These are phyloP conservation scores for Threskiornis aethiopicus DNA, from an alignment of 2,797 vertebrate genomes.

Conservation along the genomic window DNA sequence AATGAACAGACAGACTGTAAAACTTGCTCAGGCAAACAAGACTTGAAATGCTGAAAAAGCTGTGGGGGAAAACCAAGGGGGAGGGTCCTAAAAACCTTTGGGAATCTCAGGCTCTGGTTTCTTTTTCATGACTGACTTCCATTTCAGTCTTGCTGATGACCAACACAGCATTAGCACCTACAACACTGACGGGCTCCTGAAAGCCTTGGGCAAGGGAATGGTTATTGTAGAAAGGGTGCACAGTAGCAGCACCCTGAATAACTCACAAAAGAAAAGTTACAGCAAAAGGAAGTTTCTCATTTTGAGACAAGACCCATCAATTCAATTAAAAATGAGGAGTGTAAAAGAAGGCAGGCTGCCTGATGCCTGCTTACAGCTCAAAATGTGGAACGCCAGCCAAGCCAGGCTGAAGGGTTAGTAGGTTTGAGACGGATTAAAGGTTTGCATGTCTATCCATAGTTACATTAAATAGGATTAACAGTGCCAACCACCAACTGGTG, in stretches of 20 bases:
- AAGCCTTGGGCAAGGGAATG: rapidly evolving
- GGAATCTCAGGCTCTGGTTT: neutral
- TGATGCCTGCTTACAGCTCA: neutral
- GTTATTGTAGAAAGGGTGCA: neutral
- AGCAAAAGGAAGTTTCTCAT: neutral
- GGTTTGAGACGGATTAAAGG: neutral
- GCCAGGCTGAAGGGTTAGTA: neutral
- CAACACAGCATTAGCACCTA: neutral
- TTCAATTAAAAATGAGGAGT: neutral
- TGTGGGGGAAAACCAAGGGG: neutral
- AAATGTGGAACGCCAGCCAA: neutral
- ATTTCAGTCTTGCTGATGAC: neutral
- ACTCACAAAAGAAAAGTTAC: neutral
- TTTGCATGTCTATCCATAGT: neutral
- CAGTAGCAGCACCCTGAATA: neutral
- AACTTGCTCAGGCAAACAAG: neutral
- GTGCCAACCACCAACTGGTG: neutral
- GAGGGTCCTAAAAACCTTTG: neutral
- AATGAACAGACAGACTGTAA: neutral
- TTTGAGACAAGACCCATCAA: neutral
- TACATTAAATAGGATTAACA: constrained; percentile 13
- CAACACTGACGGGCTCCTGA: neutral
- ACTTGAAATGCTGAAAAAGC: neutral
- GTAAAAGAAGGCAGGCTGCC: neutral
- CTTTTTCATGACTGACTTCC: neutral